Percentiles rank a stretch among this genome's conserved stretches.
phyloP scores from a whole-genome alignment of 2,888 invertebrate species.

The Campoletis raptor region DNA sequence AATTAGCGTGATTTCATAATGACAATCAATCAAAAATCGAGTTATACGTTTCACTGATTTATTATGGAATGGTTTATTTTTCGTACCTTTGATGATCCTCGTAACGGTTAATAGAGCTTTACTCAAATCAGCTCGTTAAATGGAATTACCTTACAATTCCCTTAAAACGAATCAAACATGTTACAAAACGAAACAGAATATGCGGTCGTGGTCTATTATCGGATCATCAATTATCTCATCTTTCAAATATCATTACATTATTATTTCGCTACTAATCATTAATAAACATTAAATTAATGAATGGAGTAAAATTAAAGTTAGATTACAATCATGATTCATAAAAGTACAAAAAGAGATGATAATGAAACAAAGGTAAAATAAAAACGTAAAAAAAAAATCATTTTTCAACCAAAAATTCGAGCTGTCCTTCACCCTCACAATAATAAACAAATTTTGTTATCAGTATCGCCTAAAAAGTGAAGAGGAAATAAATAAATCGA shows the following conservation, averaged over 20 bases:
- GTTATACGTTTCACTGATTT: not conserved
- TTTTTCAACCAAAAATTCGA: not conserved
- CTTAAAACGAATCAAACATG: not conserved
- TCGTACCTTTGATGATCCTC: not conserved
- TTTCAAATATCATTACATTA: no score
- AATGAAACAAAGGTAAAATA: not conserved
- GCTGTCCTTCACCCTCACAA: not conserved
- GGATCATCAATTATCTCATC: not conserved
- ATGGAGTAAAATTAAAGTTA: no score
- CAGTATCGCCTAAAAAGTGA: not conserved
- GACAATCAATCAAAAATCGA: not conserved
- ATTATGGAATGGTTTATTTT: not conserved
- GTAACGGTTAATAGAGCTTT: not conserved
- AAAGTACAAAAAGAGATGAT: not conserved
- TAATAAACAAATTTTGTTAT: not conserved
- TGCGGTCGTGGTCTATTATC: not conserved
- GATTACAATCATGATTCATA: not conserved
- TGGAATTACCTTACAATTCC: not conserved
- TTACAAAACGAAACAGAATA: not conserved
- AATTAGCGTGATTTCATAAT: not conserved
- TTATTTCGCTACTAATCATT: no score
- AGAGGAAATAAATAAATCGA: no score
- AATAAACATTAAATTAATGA: no score
- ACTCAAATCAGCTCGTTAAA: not conserved
- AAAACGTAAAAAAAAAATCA: not conserved